Percentiles rank a stretch among this genome's conserved stretches.
Evolutionary conservation across 2,888 invertebrate genomes (phyloP).

Genomic region (Xylota sylvarum): DNA sequence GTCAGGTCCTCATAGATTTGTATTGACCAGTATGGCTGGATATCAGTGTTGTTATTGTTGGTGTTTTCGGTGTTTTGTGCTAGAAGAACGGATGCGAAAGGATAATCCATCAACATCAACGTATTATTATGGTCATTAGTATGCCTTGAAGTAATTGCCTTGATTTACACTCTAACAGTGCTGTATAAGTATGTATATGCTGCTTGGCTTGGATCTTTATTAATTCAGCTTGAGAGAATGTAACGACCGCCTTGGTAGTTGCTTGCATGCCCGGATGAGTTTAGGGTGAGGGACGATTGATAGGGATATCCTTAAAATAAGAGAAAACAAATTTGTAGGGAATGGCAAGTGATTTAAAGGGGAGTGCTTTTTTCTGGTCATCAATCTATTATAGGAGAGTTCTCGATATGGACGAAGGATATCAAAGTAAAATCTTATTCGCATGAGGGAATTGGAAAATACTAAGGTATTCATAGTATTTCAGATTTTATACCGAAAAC

Average conservation of each 20-base stretch:
- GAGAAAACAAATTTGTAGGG: conserved; percentile 28
- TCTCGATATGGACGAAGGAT: conserved; percentile 9
- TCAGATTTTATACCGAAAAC: not conserved
- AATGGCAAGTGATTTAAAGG: conserved; percentile 40
- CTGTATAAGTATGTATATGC: not conserved
- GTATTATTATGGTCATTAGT: conserved; percentile 75
- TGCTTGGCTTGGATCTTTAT: conserved; percentile 20
- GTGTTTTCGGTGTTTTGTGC: conserved; percentile 41
- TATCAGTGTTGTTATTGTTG: conserved; percentile 51
- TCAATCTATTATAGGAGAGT: conserved; percentile 43
- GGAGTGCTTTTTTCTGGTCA: conserved; percentile 23
- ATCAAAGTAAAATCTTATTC: not conserved
- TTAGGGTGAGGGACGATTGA: conserved; percentile 19
- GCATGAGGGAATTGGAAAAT: not conserved
- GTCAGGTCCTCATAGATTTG: conserved; percentile 71
- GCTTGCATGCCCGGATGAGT: conserved; percentile 3
- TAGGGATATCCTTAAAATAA: conserved; percentile 38
- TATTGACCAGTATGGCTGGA: conserved; percentile 62
- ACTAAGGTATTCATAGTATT: not conserved
- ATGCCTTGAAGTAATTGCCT: conserved; percentile 74
- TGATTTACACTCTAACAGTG: conserved; percentile 63
- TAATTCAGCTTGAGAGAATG: conserved; percentile 33
- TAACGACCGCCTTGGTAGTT: conserved; percentile 14
- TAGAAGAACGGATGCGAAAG: conserved; percentile 65
- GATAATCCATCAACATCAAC: conserved; percentile 77